These are phyloP conservation scores for Petaurus breviceps DNA, from an alignment of 2,113 vertebrate species.

Conservation along the genomic window DNA sequence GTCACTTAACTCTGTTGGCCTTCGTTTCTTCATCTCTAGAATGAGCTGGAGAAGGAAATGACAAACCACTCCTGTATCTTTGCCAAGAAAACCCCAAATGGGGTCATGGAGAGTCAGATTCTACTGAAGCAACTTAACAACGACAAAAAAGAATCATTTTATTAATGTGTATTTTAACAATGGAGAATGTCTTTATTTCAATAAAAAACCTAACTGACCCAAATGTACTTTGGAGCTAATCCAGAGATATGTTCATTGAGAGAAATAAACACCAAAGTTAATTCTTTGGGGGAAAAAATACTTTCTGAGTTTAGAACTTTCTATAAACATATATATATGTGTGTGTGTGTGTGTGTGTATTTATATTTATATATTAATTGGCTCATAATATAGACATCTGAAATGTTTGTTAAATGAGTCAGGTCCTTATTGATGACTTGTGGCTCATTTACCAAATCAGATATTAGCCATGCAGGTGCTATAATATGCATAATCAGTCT, in stretches of 20 bases:
- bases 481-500: slow-evolving; percentile 68
- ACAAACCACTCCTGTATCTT: too few species aligned
- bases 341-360: too few species aligned
- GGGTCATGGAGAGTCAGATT: too few species aligned
- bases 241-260: slow-evolving; percentile 77
- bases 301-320: slow-evolving; percentile 63
- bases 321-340: too few species aligned
- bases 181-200: slow-evolving; percentile 40
- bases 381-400: slow-evolving; percentile 66
- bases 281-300: slow-evolving; percentile 77
- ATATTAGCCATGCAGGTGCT: slow-evolving; percentile 63
- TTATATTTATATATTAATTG: slow-evolving; percentile 78
- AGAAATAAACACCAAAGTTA: slow-evolving; percentile 78
- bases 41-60: too few species aligned
- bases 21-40: too few species aligned
- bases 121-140: too few species aligned
- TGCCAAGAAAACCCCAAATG: too few species aligned
- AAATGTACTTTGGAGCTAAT: slow-evolving; percentile 76
- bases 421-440: slow-evolving; percentile 74
- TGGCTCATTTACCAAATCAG: slow-evolving; percentile 74
- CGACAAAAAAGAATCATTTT: too few species aligned
- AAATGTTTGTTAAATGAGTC: slow-evolving; percentile 77
- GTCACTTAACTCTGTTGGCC: too few species aligned
- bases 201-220: slow-evolving; percentile 73
- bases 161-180: too few species aligned